These are phyloP conservation scores for Homarus gammarus DNA, from an alignment of 2,888 invertebrate genomes.

Conservation along the genomic window DNA sequence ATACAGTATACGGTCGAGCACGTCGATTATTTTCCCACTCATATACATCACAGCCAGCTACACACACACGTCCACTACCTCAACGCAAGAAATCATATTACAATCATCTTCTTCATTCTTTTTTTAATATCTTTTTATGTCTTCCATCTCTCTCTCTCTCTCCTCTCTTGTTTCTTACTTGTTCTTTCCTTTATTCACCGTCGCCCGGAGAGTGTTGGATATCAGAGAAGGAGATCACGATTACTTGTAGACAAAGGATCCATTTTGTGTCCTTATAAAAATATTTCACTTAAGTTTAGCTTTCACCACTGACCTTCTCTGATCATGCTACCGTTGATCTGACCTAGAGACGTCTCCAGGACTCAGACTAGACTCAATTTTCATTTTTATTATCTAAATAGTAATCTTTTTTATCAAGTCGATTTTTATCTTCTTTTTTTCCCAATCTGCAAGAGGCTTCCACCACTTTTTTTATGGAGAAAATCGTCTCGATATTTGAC, in stretches of 20 bases:
- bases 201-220: background rate
- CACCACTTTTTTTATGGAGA: background rate
- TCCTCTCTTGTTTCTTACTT: background rate
- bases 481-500: slow-evolving; percentile 12
- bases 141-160: background rate
- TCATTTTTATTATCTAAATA: background rate
- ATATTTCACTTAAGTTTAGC: no score
- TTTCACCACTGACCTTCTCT: background rate
- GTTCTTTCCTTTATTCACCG: background rate
- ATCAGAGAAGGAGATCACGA: background rate
- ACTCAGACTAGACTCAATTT: background rate
- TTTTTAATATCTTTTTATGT: background rate
- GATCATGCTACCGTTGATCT: background rate
- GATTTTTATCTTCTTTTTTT: background rate
- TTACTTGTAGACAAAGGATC: background rate
- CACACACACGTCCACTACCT: background rate
- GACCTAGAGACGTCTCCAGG: background rate
- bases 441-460: slow-evolving; percentile 53
- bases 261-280: no score
- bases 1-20: no score
- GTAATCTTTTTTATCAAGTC: no score
- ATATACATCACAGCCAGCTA: background rate
- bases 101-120: background rate
- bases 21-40: background rate
- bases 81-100: background rate